Conservation (phyloP, 2,888 invertebrate genomes). For the Mesochorus sp. region DNA sequence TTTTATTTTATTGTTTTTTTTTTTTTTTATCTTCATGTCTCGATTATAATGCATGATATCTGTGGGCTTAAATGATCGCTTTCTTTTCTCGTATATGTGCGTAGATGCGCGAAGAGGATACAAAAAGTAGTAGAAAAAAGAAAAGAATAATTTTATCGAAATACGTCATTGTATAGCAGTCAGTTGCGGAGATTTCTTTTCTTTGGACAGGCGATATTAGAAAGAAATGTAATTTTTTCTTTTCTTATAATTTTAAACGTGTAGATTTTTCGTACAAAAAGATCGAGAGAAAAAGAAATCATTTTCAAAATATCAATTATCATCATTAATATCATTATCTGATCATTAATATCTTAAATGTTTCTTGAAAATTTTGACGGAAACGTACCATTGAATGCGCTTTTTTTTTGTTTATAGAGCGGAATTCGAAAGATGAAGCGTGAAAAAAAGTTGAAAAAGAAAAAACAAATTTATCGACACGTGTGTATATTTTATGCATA, state of each 20-base stretch:
- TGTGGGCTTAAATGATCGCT: constrained; percentile 26
- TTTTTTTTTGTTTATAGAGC: no score
- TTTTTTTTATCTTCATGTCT: constrained; percentile 14
- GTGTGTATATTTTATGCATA: no score
- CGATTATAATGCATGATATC: constrained; percentile 43
- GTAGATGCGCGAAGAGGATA: constrained; percentile 36
- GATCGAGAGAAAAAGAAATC: no score
- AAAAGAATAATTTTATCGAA: constrained; percentile 2
- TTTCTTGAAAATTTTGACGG: no score
- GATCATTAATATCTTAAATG: no score
- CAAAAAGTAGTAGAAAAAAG: neutral
- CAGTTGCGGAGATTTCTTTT: constrained; percentile 24
- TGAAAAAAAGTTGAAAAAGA: neutral
- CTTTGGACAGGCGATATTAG: neutral
- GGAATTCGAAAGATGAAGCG: no score
- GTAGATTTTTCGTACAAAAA: no score
- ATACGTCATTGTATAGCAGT: constrained; percentile 15
- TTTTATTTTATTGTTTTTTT: constrained; percentile 38
- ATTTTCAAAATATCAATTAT: no score
- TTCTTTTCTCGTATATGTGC: constrained; percentile 57
- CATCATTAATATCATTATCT: no score
- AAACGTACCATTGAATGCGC: neutral
- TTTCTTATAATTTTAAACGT: neutral
- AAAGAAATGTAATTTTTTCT: neutral
- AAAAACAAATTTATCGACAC: neutral